phyloP scores from a whole-genome alignment of 2,113 vertebrate species.

The Ia io region DNA sequence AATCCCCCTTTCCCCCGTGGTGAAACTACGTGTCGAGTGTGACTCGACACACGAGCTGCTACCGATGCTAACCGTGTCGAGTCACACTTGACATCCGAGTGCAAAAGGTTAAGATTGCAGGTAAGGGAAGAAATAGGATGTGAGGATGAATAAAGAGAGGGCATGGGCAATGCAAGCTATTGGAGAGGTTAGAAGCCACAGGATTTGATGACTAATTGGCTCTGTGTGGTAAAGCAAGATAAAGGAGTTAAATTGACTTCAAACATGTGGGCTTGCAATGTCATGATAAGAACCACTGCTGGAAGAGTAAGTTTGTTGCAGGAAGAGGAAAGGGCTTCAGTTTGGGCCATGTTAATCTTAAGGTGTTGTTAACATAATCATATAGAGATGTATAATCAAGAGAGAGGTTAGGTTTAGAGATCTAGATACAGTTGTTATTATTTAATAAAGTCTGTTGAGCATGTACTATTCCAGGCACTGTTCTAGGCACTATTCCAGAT shows the following conservation, averaged over 20 bases:
- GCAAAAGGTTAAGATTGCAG: not conserved
- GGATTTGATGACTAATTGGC: not conserved
- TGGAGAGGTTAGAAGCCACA: not conserved
- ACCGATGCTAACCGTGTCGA: too few species aligned
- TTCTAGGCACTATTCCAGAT: not conserved
- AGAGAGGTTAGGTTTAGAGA: not conserved
- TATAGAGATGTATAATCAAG: not conserved
- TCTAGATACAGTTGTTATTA: not conserved
- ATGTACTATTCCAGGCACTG: not conserved
- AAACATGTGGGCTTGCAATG: not conserved
- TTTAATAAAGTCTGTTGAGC: not conserved
- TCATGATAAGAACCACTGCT: not conserved
- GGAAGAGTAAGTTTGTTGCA: not conserved
- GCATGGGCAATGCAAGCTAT: not conserved
- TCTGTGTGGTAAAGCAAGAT: not conserved
- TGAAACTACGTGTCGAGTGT: too few species aligned
- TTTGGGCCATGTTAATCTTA: not conserved
- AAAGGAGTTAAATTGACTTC: slow-evolving; percentile 2
- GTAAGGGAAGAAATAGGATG: not conserved
- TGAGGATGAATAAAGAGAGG: not conserved
- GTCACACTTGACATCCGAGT: too few species aligned
- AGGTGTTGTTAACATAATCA: not conserved
- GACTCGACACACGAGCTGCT: too few species aligned
- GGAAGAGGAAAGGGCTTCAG: not conserved
- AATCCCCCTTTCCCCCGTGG: too few species aligned